Conservation (phyloP, 2,888 invertebrate genomes). For the Elysia crispata region DNA sequence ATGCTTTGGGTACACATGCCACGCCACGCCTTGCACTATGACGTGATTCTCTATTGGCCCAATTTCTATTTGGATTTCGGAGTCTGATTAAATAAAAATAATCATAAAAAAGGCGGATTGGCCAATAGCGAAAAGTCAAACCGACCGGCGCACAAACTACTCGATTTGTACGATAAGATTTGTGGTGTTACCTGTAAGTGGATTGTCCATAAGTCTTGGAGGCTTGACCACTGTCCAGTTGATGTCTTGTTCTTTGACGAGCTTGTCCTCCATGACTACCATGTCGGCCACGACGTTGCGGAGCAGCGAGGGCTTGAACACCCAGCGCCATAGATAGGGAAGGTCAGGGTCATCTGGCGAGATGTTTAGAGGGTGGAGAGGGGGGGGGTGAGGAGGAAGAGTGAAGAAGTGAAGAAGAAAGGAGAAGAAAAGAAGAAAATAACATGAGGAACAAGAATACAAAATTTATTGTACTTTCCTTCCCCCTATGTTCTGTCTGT, state of each 20-base stretch:
- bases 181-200: conserved; percentile 58
- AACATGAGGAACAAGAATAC: not conserved
- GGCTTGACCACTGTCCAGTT: conserved; percentile 72
- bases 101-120: not conserved
- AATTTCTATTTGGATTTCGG: too few species aligned
- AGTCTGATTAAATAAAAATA: not conserved
- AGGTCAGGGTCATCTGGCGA: conserved; percentile 60
- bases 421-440: not conserved
- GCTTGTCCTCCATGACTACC: conserved; percentile 70
- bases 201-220: conserved; percentile 61
- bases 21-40: too few species aligned
- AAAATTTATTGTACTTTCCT: too few species aligned
- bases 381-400: not conserved
- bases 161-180: not conserved
- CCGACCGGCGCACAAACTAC: not conserved
- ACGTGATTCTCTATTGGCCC: too few species aligned
- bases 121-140: not conserved
- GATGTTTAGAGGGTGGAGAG: too few species aligned
- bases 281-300: conserved; percentile 66
- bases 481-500: not conserved
- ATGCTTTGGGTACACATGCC: too few species aligned
- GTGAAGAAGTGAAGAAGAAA: not conserved
- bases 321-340: conserved; percentile 63
- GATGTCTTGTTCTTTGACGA: conserved; percentile 63
- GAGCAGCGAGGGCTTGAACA: conserved; percentile 67